These are phyloP conservation scores for Chrysopilus asiliformis DNA, from an alignment of 2,888 invertebrate genomes.

Conservation along the genomic window DNA sequence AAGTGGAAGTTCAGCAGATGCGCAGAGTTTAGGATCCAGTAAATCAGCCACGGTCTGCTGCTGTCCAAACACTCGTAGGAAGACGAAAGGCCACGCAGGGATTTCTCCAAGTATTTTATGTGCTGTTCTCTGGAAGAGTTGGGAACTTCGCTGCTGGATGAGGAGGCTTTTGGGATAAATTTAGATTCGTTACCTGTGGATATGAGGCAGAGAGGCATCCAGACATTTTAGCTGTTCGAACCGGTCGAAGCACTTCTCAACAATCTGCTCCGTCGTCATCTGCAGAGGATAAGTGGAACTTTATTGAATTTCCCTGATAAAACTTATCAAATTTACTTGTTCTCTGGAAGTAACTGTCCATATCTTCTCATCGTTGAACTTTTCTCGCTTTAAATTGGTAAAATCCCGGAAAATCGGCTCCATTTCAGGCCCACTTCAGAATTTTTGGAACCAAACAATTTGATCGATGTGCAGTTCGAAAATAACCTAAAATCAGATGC, in stretches of 20 bases:
- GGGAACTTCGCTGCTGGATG: too few relatives aligned
- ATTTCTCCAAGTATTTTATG: conserved; percentile 50
- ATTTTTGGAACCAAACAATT: too few relatives aligned
- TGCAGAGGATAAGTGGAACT: background rate
- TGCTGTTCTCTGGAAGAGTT: conserved; percentile 54
- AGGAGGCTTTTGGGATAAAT: too few relatives aligned
- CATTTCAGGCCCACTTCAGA: too few relatives aligned
- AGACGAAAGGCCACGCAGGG: conserved; percentile 50
- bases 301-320: background rate
- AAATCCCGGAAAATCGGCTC: conserved; percentile 25
- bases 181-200: too few relatives aligned
- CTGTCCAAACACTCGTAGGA: conserved; percentile 80
- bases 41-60: conserved; percentile 92
- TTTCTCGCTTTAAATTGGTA: conserved; percentile 27
- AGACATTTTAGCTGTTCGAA: conserved; percentile 38
- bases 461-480: too few relatives aligned
- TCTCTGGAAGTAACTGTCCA: conserved; percentile 44
- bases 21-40: conserved; percentile 90
- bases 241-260: conserved; percentile 41
- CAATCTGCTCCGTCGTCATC: conserved; percentile 39
- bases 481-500: too few relatives aligned
- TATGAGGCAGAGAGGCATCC: conserved; percentile 44
- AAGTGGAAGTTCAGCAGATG: conserved; percentile 57
- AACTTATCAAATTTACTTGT: conserved; percentile 37
- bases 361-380: conserved; percentile 46